Percentiles rank a stretch among this genome's conserved stretches.
phyloP scores from a whole-genome alignment of 2,113 vertebrate species.

The Macheiramphus alcinus region DNA sequence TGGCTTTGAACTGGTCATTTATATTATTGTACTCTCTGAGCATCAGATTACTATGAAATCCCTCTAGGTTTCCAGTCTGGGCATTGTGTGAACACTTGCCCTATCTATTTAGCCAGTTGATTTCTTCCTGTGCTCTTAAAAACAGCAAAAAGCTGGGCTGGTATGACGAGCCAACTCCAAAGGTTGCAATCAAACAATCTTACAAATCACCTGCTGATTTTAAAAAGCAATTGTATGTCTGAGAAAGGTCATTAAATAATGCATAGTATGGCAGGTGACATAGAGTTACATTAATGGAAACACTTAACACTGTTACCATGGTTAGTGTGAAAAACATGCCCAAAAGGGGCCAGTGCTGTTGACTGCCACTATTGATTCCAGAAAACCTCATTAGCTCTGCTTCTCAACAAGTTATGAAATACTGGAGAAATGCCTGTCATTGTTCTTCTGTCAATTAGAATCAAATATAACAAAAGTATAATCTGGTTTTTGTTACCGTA shows the following conservation, averaged over 20 bases:
- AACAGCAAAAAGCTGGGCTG: not conserved
- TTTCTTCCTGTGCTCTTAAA: not conserved
- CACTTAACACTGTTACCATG: conserved; percentile 11
- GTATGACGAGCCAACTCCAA: not conserved
- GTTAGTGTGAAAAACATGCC: not conserved
- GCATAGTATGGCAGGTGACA: not conserved
- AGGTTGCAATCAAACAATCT: not conserved
- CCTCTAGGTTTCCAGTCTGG: not conserved
- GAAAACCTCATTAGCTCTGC: conserved; percentile 35
- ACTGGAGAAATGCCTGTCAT: not conserved
- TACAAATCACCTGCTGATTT: conserved; percentile 21
- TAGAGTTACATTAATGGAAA: not conserved
- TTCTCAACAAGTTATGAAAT: not conserved
- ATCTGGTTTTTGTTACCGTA: not conserved
- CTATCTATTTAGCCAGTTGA: not conserved
- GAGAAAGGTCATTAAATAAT: conserved; percentile 37
- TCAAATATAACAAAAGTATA: not conserved
- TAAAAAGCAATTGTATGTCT: conserved; percentile 10
- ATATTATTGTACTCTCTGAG: not conserved
- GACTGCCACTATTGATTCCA: not conserved
- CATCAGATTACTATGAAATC: not conserved
- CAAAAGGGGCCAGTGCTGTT: not conserved
- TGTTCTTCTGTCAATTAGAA: conserved; percentile 25
- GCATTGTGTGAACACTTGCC: not conserved
- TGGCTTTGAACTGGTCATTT: not conserved